Base-by-base conservation (phyloP, 2,113 vertebrate genomes). In the Dascyllus trimaculatus region DNA sequence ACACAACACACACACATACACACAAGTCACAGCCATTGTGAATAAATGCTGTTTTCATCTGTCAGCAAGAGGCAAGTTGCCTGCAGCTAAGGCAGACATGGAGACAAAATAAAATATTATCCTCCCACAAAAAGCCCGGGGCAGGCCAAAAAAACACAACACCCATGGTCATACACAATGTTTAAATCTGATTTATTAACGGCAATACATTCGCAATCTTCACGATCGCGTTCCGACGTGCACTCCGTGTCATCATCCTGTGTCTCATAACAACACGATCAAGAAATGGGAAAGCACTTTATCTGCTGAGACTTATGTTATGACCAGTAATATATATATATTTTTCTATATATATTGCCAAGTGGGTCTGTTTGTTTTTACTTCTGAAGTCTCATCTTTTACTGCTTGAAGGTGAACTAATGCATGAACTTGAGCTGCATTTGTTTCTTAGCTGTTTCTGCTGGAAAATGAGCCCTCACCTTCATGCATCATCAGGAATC, bases 41-140 rank as follows among this genome's bases (percentile, higher is more conserved):
- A 88, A 73, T 86, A 88, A 84, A 89, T 86, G 75, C 71, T 75
- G 69, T 89, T 84, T 84, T 91, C 77, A 84, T 88, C 82, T 86
- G 83, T 85, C 80, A 82, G 78, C n/a, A 66, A 73, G 74, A 75
- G 59, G 65, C 48, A 65, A 38, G 68, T 60, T 74, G 86, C 91
- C 85, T 60, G 67, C 75, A 90, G 86, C 86, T 65, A 73, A 82
- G 56, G 72, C 77, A 80, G 82, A 86, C 79, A 78, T 22, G n/a
- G 49, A 84, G 74, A 90, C 59, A 52, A 69, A 85, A 85, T 82
- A 78, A 87, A 88, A 89, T 71, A 87, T 73, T 57, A 74, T 81
- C 75, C 60, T 46, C 59, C 61, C 29, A 68, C 60, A 72, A 80
- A 91, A 69, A 53, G 78, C 88, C 81, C 22, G 38, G 13, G 87